Percentiles rank a stretch among this genome's conserved stretches.
Conservation (phyloP, 2,797 vertebrate genomes). For the Sebastiscus tertius region DNA sequence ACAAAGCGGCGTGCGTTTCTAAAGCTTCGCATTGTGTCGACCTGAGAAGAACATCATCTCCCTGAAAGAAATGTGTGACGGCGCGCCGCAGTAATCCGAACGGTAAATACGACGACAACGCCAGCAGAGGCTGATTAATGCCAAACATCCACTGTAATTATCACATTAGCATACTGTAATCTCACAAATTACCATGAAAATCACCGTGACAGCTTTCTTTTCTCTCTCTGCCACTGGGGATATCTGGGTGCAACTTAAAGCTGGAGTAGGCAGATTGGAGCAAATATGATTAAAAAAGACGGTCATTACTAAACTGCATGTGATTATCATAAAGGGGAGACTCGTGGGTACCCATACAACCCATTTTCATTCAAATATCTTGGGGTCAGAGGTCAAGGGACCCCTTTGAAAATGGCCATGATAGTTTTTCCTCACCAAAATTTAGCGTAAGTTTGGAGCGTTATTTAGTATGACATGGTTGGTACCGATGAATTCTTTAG, state of each 20-base stretch:
- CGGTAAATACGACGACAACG: slow-evolving; percentile 60
- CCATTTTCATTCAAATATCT: no score
- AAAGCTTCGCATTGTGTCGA: slow-evolving; percentile 24
- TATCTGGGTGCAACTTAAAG: slow-evolving; percentile 13
- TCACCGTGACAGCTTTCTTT: slow-evolving; percentile 67
- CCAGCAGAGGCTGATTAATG: slow-evolving; percentile 68
- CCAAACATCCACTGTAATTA: slow-evolving; percentile 75
- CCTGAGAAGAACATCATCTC: slow-evolving; percentile 25
- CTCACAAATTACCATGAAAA: slow-evolving; percentile 78
- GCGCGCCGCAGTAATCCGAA: slow-evolving; percentile 50
- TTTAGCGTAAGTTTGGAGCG: no score
- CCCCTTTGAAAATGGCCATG: no score
- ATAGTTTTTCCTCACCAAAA: no score
- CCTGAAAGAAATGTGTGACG: slow-evolving; percentile 13
- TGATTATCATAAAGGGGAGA: no score
- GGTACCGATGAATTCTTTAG: no score
- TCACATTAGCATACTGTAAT: slow-evolving; percentile 82
- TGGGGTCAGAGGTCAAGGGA: no score
- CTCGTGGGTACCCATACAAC: no score
- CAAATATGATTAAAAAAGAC: no score
- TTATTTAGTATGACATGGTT: no score
- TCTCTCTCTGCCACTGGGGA: slow-evolving; percentile 34
- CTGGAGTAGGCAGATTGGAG: no score
- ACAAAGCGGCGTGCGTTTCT: slow-evolving; percentile 24
- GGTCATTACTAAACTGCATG: no score